Conservation (phyloP, 2,113 vertebrate species). For the Nothoprocta pentlandii region DNA sequence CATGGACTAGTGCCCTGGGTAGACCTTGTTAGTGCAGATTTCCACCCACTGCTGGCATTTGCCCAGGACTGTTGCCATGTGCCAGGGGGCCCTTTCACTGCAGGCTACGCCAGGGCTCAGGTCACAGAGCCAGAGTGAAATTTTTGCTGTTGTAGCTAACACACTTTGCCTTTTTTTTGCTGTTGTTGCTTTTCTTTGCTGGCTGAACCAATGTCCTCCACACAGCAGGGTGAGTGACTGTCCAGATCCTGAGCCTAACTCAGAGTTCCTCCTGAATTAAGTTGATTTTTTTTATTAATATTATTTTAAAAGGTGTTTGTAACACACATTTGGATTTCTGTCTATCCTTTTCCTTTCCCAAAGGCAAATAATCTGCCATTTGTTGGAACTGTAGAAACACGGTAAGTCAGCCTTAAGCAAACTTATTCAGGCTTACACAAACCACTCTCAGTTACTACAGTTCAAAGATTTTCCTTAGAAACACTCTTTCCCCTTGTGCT, state of each 20-base stretch:
- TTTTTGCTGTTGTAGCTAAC: background rate
- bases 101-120: background rate
- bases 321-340: background rate
- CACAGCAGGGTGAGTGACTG: background rate
- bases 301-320: background rate
- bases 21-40: background rate
- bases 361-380: background rate
- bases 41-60: fast-evolving
- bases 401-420: background rate
- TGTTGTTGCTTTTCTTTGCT: background rate
- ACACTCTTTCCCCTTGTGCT: background rate
- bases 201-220: background rate
- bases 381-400: background rate
- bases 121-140: background rate
- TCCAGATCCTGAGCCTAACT: background rate
- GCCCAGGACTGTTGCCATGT: background rate
- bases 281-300: background rate
- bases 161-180: background rate
- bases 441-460: background rate
- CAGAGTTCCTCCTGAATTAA: background rate
- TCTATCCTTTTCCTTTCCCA: background rate
- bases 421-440: background rate
- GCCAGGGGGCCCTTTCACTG: background rate
- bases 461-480: background rate
- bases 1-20: background rate